Evolutionary conservation across 2,888 invertebrate species (phyloP), one percentile per base, ranked within the genome.

Genomic region (Cantharis nigra): DNA sequence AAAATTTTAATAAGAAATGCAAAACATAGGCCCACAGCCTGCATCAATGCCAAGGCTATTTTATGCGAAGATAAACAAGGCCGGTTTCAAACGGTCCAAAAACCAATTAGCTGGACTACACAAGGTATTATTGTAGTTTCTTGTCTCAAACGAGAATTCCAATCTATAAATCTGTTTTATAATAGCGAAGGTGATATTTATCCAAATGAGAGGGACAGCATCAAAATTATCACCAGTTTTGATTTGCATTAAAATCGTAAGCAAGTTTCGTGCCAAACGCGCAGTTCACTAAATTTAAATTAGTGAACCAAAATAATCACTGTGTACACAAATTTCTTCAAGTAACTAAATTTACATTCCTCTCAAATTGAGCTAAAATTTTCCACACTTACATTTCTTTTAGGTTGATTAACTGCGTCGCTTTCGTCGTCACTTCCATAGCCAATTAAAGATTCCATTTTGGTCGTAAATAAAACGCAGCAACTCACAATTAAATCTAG

Each of bases 381-480:
- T 14, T 69, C 26, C 1, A 16, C 3, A 64, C 82, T 85, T 83
- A 87, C 88, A 83, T 83, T 81, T 80, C 82, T 81, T 81, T 82
- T 83, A 63, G 83, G 83, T 72, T 85, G 85, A 14, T 85, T 83
- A 2, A 85, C 85, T 72, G 89, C 89, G 64, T 93, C 93, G 84
- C 91, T 91, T 79, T 95, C 95, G 83, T 95, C 95, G 84, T 95
- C 95, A 87, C 95, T 95, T 80, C 92, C 94, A 86, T 95, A 95
- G 85, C 92, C 94, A 79, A 93, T 91, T 78, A 95, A 89, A 69
- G 94, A 93, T 88, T 95, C 94, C 95, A 95, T 95, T 81, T 83
- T 84, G 63, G 73, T 13, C 9, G 9, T 67, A 63, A 70, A 70
- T 14, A 30, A 33, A 16, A 65, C 33, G 13, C 3, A 33, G 33